A percentile compares a stretch with the other conserved stretches of the same genome.
Evolutionary conservation across 2,113 vertebrate species (phyloP).

Genomic region (Sitta europaea): DNA sequence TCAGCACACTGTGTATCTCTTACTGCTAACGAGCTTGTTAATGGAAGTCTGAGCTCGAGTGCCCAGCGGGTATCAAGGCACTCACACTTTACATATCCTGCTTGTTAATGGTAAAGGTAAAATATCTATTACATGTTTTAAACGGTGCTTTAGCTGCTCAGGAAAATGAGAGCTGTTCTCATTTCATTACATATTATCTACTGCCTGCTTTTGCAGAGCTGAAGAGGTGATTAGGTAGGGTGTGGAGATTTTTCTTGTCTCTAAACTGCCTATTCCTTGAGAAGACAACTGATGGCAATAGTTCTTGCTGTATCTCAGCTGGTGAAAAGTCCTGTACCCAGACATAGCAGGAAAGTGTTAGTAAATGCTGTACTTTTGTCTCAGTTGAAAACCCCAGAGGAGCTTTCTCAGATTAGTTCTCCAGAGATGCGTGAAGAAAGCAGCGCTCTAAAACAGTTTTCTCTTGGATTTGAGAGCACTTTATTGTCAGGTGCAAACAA

Average conservation of each 20-base stretch:
- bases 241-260: not conserved
- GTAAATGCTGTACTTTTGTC: not conserved
- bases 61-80: not conserved
- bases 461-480: not conserved
- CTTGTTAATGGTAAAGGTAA: not conserved
- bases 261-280: not conserved
- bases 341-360: not conserved
- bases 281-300: not conserved
- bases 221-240: not conserved
- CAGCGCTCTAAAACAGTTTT: not conserved
- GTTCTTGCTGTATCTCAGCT: not conserved
- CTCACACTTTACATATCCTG: not conserved
- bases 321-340: not conserved
- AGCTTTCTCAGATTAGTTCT: constrained; percentile 1
- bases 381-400: not conserved
- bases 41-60: not conserved
- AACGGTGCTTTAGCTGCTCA: not conserved
- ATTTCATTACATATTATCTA: not conserved
- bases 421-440: not conserved
- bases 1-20: not conserved
- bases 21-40: not conserved
- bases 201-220: not conserved
- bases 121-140: not conserved
- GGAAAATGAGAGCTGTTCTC: not conserved
- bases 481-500: not conserved